Evolutionary conservation across 2,888 invertebrate genomes (phyloP).

Genomic region (Erynnis tages): DNA sequence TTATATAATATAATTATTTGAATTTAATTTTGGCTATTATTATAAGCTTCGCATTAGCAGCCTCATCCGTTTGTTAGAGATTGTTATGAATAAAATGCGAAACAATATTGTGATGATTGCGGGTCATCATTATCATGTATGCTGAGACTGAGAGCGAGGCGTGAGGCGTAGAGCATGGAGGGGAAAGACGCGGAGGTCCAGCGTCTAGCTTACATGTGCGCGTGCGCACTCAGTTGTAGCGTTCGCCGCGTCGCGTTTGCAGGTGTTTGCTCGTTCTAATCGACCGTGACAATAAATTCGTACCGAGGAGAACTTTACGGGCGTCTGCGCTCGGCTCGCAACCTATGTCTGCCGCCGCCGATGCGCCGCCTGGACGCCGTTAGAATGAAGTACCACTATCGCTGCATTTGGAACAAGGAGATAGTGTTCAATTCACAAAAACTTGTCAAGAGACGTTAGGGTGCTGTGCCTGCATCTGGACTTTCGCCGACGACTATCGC

Average conservation of each 20-base stretch:
- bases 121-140: conserved; percentile 12
- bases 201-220: conserved; percentile 40
- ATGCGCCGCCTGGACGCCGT: conserved; percentile 72
- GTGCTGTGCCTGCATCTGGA: conserved; percentile 46
- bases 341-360: conserved; percentile 75
- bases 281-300: conserved; percentile 78
- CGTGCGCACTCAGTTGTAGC: conserved; percentile 58
- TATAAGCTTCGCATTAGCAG: no score
- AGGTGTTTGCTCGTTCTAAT: conserved; percentile 45
- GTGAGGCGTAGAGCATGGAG: conserved; percentile 35
- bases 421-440: conserved; percentile 96
- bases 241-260: conserved; percentile 64
- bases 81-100: no score
- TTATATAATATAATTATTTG: no score
- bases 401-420: conserved; percentile 95
- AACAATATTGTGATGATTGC: no score
- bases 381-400: conserved; percentile 88
- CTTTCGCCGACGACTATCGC: conserved; percentile 68
- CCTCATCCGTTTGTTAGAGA: no score
- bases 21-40: no score
- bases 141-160: conserved; percentile 28
- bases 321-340: conserved; percentile 72
- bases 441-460: conserved; percentile 95
- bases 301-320: conserved; percentile 59
- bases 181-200: conserved; percentile 38